phyloP scores from a whole-genome alignment of 2,797 vertebrate genomes.

The Emydoidea blandingii region DNA sequence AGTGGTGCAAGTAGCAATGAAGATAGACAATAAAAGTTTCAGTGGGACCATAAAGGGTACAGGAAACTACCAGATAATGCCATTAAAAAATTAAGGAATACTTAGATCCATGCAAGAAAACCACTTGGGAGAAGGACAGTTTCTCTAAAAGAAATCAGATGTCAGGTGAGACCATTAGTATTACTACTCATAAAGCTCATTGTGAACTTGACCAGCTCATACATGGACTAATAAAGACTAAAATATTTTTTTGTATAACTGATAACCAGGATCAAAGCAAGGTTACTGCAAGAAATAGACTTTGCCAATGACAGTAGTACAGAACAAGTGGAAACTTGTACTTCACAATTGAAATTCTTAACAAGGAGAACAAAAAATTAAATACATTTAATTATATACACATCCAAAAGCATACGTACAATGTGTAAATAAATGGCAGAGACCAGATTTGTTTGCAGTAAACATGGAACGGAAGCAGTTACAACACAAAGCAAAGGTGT shows the following conservation, averaged over 20 bases:
- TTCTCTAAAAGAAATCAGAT: not conserved
- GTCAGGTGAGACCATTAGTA: not conserved
- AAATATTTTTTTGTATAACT: not conserved
- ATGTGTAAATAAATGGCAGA: not conserved
- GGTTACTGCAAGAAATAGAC: not conserved
- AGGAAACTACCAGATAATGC: not conserved
- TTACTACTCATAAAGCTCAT: not conserved
- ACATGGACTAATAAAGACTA: not conserved
- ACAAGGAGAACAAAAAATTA: not conserved
- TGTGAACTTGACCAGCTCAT: not conserved
- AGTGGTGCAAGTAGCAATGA: not conserved
- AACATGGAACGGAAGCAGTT: not conserved
- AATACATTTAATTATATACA: not conserved
- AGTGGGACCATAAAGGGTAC: not conserved
- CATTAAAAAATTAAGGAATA: not conserved
- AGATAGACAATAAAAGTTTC: not conserved
- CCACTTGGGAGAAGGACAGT: not conserved
- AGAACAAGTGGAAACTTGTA: not conserved
- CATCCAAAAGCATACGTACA: not conserved
- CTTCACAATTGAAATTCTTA: conserved; percentile 23
- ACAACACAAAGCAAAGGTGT: not conserved
- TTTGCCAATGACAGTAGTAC: not conserved
- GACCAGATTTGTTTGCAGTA: not conserved
- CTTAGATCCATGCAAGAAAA: not conserved
- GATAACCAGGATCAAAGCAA: not conserved